Base-by-base conservation (phyloP, 2,797 vertebrate genomes). In the Neosilurus mollespiculum region DNA sequence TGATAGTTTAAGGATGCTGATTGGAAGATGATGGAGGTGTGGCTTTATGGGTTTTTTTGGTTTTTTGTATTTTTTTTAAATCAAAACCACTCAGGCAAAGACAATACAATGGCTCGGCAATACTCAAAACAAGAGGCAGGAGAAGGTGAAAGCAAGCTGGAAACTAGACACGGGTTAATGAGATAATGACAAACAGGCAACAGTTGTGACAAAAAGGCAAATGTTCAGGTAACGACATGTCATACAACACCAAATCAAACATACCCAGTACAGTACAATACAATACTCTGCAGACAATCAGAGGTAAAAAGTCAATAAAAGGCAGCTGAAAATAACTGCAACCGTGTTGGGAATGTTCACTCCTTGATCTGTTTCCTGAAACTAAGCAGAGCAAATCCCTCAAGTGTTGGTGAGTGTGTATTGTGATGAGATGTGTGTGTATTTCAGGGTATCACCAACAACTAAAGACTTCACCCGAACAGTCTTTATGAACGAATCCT, bases 1-100 rank as follows among this genome's bases (percentile, higher is more conserved):
- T 58, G 22, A 67, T 59, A 72, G 79, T 37, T 67, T 58, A 59
- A 59, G 78, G 75, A 73, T 51, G 83, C 34, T 67, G 83, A 67
- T 81, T 34, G 70, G 80, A 59, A 65, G 37, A 62, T 10, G 34
- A 8, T 49, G 59, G 3, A 24, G 76, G 59, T 78, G 76, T 61
- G 26, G 4, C 24, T 26, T 78, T 64, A 64, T 26, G 43, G 22
- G 11, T 78, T 77, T 78, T 26, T n/a, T n/a, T n/a, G n/a, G n/a
- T n/a, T n/a, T n/a, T n/a, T n/a, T n/a, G 2, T 2, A 2, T 43
- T 43, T 43, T 43, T 43, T 43, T 43, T 2, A 2, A 2, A 64
- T 49, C 34, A 10, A 64, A 64, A 26, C 37, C 59, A 51, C 76
- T 26, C 59, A 51, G 15, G 37, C 76, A 18, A 51, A 51, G 14